A percentile compares a stretch with the other conserved stretches of the same genome.
phyloP scores from a whole-genome alignment of 37 sponge, comb jelly and placozoan genomes.

The Beroe ovata region DNA sequence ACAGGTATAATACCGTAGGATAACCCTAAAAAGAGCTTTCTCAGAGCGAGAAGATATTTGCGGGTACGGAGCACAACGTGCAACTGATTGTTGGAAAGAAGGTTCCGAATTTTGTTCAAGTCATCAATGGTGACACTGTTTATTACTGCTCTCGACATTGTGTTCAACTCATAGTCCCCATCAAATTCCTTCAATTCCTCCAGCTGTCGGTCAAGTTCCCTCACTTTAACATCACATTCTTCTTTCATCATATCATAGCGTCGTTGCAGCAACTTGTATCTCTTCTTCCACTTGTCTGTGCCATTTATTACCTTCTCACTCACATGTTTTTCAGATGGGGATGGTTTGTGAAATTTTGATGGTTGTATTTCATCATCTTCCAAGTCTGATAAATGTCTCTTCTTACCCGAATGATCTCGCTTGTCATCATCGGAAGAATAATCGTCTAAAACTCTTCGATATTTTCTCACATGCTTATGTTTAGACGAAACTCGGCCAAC shows the following conservation, averaged over 20 bases:
- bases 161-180: background rate
- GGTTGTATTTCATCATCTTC: too few relatives aligned
- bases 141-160: background rate
- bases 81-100: background rate
- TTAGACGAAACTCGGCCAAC: background rate
- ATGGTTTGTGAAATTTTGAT: too few relatives aligned
- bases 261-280: too few relatives aligned
- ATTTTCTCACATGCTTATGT: background rate
- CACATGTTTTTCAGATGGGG: too few relatives aligned
- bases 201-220: background rate
- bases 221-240: background rate
- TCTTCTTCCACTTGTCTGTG: too few relatives aligned
- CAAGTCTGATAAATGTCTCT: too few relatives aligned
- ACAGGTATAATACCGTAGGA: conserved; percentile 12
- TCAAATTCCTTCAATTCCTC: background rate
- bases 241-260: background rate
- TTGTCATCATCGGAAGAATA: too few relatives aligned
- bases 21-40: background rate
- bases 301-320: too few relatives aligned
- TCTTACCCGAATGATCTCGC: too few relatives aligned
- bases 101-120: background rate
- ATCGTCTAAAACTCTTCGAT: background rate
- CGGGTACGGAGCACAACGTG: background rate
- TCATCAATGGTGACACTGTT: conserved; percentile 22
- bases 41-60: background rate